These are phyloP conservation scores for Anoplius nigerrimus DNA, from an alignment of 2,888 invertebrate species.

Conservation along the genomic window DNA sequence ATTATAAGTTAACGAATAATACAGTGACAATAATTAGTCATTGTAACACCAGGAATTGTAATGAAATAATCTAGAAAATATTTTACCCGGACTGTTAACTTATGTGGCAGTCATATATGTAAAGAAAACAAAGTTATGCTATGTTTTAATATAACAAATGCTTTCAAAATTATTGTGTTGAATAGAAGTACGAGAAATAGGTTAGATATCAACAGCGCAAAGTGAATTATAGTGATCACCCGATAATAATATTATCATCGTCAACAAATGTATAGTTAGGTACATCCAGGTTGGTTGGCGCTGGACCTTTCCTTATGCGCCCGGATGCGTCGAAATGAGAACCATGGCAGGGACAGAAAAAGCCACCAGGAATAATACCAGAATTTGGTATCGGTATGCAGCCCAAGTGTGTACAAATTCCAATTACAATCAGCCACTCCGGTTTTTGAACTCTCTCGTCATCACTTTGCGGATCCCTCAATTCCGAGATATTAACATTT, in stretches of 20 bases:
- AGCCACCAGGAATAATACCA: slow-evolving; percentile 83
- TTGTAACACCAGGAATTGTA: too few species aligned
- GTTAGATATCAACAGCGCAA: too few species aligned
- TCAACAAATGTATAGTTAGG: slow-evolving; percentile 80
- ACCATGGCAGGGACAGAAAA: slow-evolving; percentile 90
- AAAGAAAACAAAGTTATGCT: too few species aligned
- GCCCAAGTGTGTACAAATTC: slow-evolving; percentile 89
- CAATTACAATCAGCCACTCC: slow-evolving; percentile 87
- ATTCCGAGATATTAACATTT: slow-evolving; percentile 78
- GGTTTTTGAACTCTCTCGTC: slow-evolving; percentile 81
- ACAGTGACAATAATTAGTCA: too few species aligned
- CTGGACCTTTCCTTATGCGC: slow-evolving; percentile 85
- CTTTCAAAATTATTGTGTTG: too few species aligned
- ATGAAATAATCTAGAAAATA: too few species aligned
- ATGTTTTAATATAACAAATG: too few species aligned
- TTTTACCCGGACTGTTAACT: too few species aligned
- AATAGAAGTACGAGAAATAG: too few species aligned
- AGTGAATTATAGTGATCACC: slow-evolving; percentile 63
- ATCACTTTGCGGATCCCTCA: slow-evolving; percentile 85
- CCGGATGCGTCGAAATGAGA: slow-evolving; percentile 88
- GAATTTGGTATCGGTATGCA: slow-evolving; percentile 87
- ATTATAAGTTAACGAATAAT: too few species aligned
- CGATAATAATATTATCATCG: slow-evolving; percentile 78
- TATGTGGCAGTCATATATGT: too few species aligned
- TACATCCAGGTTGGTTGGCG: slow-evolving; percentile 83